A percentile compares a stretch with the other conserved stretches of the same genome.
These are phyloP conservation scores for Dolomedes plantarius DNA, from an alignment of 2,888 invertebrate genomes.

Conservation along the genomic window DNA sequence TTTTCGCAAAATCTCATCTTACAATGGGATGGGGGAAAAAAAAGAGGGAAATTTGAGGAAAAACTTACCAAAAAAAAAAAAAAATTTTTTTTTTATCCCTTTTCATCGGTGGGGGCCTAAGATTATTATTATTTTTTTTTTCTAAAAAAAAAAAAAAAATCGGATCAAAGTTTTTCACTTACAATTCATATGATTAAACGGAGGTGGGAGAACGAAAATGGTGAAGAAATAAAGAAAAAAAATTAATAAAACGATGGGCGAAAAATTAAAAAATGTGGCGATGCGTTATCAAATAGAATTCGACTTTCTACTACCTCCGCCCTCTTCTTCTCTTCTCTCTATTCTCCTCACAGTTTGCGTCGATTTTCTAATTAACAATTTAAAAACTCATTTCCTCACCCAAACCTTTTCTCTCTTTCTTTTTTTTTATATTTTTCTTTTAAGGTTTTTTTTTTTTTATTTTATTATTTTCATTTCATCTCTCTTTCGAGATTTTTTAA, in stretches of 20 bases:
- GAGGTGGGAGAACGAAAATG: background rate
- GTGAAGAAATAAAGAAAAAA: too few species aligned
- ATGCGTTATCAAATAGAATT: conserved; percentile 6
- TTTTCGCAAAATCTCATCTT: background rate
- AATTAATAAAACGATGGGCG: conserved; percentile 5
- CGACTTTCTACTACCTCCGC: background rate
- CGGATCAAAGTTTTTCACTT: conserved; percentile 3
- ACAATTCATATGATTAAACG: background rate
- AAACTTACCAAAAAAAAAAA: background rate
- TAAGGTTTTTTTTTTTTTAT: too few species aligned
- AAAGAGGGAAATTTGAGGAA: background rate
- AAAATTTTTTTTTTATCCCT: too few species aligned
- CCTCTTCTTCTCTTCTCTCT: too few species aligned
- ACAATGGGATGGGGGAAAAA: background rate
- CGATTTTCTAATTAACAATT: conserved; percentile 68
- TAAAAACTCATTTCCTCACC: conserved; percentile 58
- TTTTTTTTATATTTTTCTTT: too few species aligned
- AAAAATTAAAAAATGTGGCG: conserved; percentile 9
- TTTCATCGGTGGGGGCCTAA: background rate
- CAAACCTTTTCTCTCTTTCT: background rate
- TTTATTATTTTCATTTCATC: conserved; percentile 25
- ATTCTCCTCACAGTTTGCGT: conserved; percentile 24
- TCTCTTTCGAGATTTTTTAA: conserved; percentile 53
- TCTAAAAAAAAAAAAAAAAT: too few species aligned
- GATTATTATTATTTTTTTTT: background rate